phyloP scores from a whole-genome alignment of 2,113 vertebrate genomes.

The Piaya cayana region DNA sequence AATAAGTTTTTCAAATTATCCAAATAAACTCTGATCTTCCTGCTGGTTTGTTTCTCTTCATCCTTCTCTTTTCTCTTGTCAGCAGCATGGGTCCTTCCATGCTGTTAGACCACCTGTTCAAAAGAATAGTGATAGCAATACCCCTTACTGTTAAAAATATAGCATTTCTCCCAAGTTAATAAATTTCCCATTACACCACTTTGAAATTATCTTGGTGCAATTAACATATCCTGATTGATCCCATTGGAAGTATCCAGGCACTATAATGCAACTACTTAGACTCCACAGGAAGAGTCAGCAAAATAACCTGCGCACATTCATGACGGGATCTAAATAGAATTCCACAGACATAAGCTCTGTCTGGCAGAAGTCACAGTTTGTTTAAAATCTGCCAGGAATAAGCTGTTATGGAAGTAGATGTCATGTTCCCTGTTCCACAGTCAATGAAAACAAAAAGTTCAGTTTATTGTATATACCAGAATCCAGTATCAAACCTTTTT shows the following conservation, averaged over 20 bases:
- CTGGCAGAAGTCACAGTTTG: conserved; percentile 19
- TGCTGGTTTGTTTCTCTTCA: conserved; percentile 51
- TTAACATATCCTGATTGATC: conserved; percentile 67
- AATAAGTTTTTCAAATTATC: conserved; percentile 62
- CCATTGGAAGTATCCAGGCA: conserved; percentile 53
- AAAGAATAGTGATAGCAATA: conserved; percentile 67
- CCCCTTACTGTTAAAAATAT: conserved; percentile 69
- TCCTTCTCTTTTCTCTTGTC: conserved; percentile 49
- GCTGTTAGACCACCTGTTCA: conserved; percentile 72
- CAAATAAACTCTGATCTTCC: conserved; percentile 54
- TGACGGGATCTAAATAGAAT: conserved; percentile 54
- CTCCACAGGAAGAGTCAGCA: conserved; percentile 44
- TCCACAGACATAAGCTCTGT: neutral
- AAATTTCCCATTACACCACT: conserved; percentile 62
- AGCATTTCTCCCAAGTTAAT: conserved; percentile 65
- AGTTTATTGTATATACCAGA: neutral
- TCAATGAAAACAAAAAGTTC: neutral
- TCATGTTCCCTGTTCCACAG: neutral
- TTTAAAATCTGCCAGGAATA: conserved; percentile 19
- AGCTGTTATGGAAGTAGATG: neutral
- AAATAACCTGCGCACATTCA: conserved; percentile 50
- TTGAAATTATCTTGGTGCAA: conserved; percentile 61
- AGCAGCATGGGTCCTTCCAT: conserved; percentile 37
- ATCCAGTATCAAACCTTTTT: neutral
- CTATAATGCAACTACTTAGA: conserved; percentile 46